Percentiles rank a stretch among this genome's conserved stretches.
phyloP scores from a whole-genome alignment of 35 echinoderm and acorn worm species.

The Heliocidaris erythrogramma region DNA sequence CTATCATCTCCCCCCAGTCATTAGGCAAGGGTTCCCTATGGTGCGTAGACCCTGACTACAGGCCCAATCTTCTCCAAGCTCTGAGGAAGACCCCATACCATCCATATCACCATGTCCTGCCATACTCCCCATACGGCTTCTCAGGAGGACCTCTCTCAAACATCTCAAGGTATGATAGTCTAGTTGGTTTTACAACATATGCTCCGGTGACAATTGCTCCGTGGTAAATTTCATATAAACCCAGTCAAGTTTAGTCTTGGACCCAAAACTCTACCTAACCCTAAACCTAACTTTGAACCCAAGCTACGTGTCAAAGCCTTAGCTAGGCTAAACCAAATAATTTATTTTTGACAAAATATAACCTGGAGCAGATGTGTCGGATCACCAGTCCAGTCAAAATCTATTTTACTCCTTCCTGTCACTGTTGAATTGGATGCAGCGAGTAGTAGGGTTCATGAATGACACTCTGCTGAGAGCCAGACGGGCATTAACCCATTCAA shows the following conservation, averaged over 20 bases:
- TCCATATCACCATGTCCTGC: slow-evolving; percentile 96
- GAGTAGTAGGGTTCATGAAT: background rate
- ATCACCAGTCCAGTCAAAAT: too few relatives aligned
- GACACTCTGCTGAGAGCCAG: too few relatives aligned
- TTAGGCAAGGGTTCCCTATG: slow-evolving; percentile 97
- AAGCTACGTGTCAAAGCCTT: too few relatives aligned
- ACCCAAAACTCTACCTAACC: too few relatives aligned
- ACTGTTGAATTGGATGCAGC: too few relatives aligned
- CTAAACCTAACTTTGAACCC: too few relatives aligned
- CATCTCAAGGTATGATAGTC: slow-evolving; percentile 80
- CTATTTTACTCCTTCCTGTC: too few relatives aligned
- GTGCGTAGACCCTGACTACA: slow-evolving; percentile 97
- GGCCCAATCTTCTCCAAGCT: slow-evolving; percentile 95
- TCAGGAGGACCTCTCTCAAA: slow-evolving; percentile 84
- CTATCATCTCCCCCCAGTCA: slow-evolving; percentile 57
- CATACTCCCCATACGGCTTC: slow-evolving; percentile 76
- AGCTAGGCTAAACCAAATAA: too few relatives aligned
- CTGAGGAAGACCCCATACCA: slow-evolving; percentile 96
- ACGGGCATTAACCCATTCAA: background rate
- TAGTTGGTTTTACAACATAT: background rate
- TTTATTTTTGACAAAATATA: too few relatives aligned
- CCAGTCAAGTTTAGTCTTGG: too few relatives aligned
- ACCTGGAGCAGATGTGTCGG: too few relatives aligned
- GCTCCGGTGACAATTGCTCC: background rate
- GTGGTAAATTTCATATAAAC: too few relatives aligned